phyloP scores from a whole-genome alignment of 1,140 invertebrate genomes.

The Psilanteris sp. region DNA sequence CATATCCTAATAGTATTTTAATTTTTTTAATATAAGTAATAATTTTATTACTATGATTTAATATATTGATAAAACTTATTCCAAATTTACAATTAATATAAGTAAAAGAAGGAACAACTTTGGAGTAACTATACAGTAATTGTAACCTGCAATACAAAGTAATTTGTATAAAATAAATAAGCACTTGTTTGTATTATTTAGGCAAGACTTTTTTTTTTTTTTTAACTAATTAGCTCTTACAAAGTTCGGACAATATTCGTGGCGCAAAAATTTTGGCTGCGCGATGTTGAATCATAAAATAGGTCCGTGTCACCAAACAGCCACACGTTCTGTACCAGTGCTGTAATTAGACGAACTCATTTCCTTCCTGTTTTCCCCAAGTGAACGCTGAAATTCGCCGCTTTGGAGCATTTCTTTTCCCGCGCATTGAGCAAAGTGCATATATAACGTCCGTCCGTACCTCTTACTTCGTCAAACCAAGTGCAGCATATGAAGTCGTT shows the following conservation, averaged over 20 bases:
- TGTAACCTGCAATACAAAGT: too few relatives aligned
- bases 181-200: slow-evolving; percentile 16
- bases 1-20: too few relatives aligned
- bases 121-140: too few relatives aligned
- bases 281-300: slow-evolving; percentile 18
- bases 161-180: too few relatives aligned
- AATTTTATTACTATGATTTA: too few relatives aligned
- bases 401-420: slow-evolving; percentile 46
- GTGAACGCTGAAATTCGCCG: slow-evolving; percentile 47
- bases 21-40: too few relatives aligned
- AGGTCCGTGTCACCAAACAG: slow-evolving; percentile 33
- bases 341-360: slow-evolving; percentile 56
- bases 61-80: too few relatives aligned
- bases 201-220: slow-evolving; percentile 1
- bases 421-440: slow-evolving; percentile 53
- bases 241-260: slow-evolving; percentile 21
- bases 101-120: too few relatives aligned
- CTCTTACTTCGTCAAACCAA: slow-evolving; percentile 37
- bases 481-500: slow-evolving; percentile 33
- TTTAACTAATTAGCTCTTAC: slow-evolving; percentile 33
- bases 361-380: slow-evolving; percentile 46
- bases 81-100: too few relatives aligned
- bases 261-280: slow-evolving; percentile 29
- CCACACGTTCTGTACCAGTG: slow-evolving; percentile 29
- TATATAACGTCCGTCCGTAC: slow-evolving; percentile 32